Evolutionary conservation across 1,140 invertebrate species (phyloP).

Genomic region (Galleria mellonella): DNA sequence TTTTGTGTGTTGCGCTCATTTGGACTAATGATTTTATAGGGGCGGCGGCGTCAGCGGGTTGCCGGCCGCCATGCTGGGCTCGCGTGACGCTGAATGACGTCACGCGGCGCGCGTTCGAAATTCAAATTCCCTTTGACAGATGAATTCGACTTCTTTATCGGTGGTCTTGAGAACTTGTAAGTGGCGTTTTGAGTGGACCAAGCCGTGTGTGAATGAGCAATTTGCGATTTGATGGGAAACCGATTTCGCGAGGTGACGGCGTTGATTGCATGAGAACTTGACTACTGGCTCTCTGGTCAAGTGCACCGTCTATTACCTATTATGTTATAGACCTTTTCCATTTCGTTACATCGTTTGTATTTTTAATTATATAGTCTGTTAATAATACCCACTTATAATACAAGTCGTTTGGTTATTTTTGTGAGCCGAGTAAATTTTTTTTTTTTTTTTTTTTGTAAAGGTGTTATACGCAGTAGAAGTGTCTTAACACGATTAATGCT

Average conservation of each 20-base stretch:
- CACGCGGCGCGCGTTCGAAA: slow-evolving; percentile 36
- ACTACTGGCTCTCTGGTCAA: not conserved
- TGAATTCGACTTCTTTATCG: slow-evolving; percentile 48
- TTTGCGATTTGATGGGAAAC: slow-evolving; percentile 51
- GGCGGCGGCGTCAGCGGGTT: slow-evolving; percentile 30
- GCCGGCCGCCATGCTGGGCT: slow-evolving; percentile 34
- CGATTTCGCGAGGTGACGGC: slow-evolving; percentile 11
- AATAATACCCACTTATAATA: no score
- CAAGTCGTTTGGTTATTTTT: no score
- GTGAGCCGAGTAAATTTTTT: no score
- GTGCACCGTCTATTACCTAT: no score
- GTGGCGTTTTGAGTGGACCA: slow-evolving; percentile 34
- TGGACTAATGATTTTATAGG: slow-evolving; percentile 33
- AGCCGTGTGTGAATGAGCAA: slow-evolving; percentile 63
- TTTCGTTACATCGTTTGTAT: no score
- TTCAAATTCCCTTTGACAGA: slow-evolving; percentile 55
- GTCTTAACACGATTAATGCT: no score
- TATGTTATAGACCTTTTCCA: no score
- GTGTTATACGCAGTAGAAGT: no score
- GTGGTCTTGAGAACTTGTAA: slow-evolving; percentile 38
- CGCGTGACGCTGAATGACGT: slow-evolving; percentile 45
- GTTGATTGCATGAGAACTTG: slow-evolving; percentile 9
- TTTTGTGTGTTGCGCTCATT: slow-evolving; percentile 28
- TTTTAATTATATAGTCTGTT: no score
- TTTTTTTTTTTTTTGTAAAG: no score